These are phyloP conservation scores for Fabriciana adippe DNA, from an alignment of 2,888 invertebrate species.

Conservation along the genomic window DNA sequence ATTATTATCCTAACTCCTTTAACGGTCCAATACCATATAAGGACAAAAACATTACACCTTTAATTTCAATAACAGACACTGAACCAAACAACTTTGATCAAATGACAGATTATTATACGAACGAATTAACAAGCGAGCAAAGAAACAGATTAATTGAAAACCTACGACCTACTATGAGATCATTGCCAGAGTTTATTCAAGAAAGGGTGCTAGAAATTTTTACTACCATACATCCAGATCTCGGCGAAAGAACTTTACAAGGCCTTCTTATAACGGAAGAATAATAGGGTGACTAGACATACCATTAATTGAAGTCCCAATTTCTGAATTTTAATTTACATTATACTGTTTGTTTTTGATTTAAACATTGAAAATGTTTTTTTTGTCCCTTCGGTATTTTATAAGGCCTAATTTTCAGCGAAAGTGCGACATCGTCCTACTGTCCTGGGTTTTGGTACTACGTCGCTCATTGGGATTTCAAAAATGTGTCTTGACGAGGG, in stretches of 20 bases:
- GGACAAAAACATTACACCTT: conserved; percentile 76
- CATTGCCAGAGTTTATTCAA: conserved; percentile 84
- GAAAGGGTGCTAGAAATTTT: conserved; percentile 88
- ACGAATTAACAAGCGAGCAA: conserved; percentile 88
- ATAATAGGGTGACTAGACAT: too few species aligned
- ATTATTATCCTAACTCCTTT: conserved; percentile 98
- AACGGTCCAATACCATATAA: conserved; percentile 88
- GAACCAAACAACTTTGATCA: conserved; percentile 95
- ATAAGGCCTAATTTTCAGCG: too few species aligned
- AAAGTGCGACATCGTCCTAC: too few species aligned
- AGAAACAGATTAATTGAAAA: conserved; percentile 89
- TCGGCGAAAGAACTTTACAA: conserved; percentile 79
- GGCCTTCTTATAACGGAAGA: too few species aligned
- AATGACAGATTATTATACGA: conserved; percentile 88
- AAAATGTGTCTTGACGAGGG: too few species aligned
- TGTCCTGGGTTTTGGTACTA: too few species aligned
- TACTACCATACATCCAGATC: conserved; percentile 87
- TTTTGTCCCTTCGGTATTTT: too few species aligned
- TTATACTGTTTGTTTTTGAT: too few species aligned
- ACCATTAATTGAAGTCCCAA: too few species aligned
- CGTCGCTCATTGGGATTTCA: too few species aligned
- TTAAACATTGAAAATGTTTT: too few species aligned
- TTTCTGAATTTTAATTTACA: too few species aligned
- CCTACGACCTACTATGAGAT: conserved; percentile 87
- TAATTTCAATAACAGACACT: conserved; percentile 83